Evolutionary conservation across 1,140 invertebrate genomes (phyloP), one percentile per base, ranked within the genome.

Genomic region (Nebria ingens): DNA sequence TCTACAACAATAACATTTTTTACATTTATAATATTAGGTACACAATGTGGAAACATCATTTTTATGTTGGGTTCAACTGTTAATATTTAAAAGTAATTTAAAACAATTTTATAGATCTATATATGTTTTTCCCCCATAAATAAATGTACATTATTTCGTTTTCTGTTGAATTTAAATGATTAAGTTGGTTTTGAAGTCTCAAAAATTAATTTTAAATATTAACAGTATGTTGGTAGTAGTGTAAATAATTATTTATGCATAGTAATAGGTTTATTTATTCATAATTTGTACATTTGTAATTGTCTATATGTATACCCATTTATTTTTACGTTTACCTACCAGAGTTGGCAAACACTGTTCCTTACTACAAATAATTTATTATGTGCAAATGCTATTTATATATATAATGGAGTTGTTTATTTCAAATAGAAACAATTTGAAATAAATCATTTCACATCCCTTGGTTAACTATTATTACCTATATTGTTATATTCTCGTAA

Each of bases 191-290:
- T 45, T 4, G 40, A 9, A 17, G 9, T 4, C 3, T 12, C 3
- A 11, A 45, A 17, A 45, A 45, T 45, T 12, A 45, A 45, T 12
- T 45, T 17, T 17, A 4, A 6, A 17, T 4, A 45, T 34, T 45
- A 45, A 4, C 3, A 12, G 4, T 45, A 17, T 17, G 15, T 45
- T 45, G 17, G 40, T 45, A 45, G 40, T 12, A 12, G 4, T 45
- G 40, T 45, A 45, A 45, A 45, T 45, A 45, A 6, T 12, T 45
- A 45, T 45, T 45, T 45, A 45, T 45, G 15, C 15, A 45, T 45
- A 45, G 40, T 45, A 12, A 4, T 4, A 12, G 17, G 17, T 4
- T 6, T 45, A 45, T 45, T 45, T 45, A 45, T 45, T 45, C 17
- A 17, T 17, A 45, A 12, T 12, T 9, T 45, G 40, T 45, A 45